Base-by-base conservation (phyloP, 2,888 invertebrate genomes). In the Hyposoter dolosus region DNA sequence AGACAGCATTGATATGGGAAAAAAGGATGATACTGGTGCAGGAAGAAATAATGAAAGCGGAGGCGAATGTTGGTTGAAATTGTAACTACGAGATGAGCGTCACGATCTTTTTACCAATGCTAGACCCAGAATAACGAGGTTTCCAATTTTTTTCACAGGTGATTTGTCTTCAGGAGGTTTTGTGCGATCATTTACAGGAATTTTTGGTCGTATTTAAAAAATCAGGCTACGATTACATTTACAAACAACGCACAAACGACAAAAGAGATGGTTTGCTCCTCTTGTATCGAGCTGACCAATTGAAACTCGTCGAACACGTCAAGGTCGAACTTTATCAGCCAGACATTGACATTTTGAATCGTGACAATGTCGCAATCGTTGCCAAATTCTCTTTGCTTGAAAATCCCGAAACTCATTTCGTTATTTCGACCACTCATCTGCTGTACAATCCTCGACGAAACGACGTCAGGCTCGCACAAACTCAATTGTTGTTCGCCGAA, bases 361-460 rank as follows among this genome's bases (percentile, higher is more conserved):
- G 99, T 15, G 98, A 98, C 92, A 99, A 99, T 94, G 96, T 99
- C 74, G 99, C 97, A 0, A 92, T 99, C 12, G 95, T 99, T 81
- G 96, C 96, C 4, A 97, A 97, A 93, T 95, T 99, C 82, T 94
- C 94, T 19, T 95, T 96, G 0, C 95, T 94, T 84, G 91, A 93
- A 0, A 90, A 94, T 77, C 95, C 95, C 0, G 89, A 94, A 1
- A 94, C 95, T 0, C 95, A 96, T 9, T 94, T 99, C 60, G 95
- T 98, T 75, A 96, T 99, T 0, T 98, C 98, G 4, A 99, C 98
- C 15, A 99, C 99, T 0, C 99, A 99, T 94, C 95, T 99, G 68
- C 95, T 99, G 12, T 99, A 97, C 94, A 99, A 99, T 95, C 98
- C 98, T 0, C 96, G 95, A 89, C 95, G 99, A 56, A 96, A 97